Conservation (phyloP, 2,113 vertebrate species). For the Coptodon bakossiorum region DNA sequence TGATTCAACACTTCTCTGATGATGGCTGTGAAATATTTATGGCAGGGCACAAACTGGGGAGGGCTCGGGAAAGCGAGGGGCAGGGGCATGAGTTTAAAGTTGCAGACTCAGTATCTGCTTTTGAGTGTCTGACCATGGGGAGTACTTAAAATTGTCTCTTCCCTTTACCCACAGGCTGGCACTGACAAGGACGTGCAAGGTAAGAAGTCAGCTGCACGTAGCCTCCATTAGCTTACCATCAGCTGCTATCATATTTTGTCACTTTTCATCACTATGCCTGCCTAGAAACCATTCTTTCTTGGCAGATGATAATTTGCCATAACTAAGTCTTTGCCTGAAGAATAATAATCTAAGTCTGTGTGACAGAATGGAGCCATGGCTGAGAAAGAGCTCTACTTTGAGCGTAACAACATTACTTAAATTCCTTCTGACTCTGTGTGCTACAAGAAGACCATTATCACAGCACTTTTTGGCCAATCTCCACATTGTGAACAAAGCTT, state of each 20-base stretch:
- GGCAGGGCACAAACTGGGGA: background rate
- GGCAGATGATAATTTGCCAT: conserved; percentile 22
- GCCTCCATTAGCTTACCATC: background rate
- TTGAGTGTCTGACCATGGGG: background rate
- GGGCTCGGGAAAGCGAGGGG: background rate
- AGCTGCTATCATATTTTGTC: background rate
- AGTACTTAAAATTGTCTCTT: background rate
- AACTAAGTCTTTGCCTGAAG: conserved; percentile 27
- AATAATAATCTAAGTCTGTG: conserved; percentile 3
- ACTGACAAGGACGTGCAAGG: conserved; percentile 3
- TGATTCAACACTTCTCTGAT: background rate
- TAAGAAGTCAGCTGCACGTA: background rate
- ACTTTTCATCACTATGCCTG: background rate
- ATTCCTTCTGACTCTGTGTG: background rate
- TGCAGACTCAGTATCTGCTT: background rate
- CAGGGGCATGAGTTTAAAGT: background rate
- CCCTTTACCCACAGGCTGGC: background rate
- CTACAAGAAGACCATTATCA: background rate
- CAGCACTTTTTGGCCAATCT: background rate
- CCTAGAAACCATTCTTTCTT: background rate
- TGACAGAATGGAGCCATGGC: conserved; percentile 41
- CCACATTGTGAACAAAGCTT: background rate
- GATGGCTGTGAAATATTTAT: conserved; percentile 21
- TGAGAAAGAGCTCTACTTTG: background rate
- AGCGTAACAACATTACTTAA: background rate